Percentiles rank a stretch among this genome's conserved stretches.
phyloP scores from a whole-genome alignment of 2,797 vertebrate genomes.

The Tokudaia muenninki region DNA sequence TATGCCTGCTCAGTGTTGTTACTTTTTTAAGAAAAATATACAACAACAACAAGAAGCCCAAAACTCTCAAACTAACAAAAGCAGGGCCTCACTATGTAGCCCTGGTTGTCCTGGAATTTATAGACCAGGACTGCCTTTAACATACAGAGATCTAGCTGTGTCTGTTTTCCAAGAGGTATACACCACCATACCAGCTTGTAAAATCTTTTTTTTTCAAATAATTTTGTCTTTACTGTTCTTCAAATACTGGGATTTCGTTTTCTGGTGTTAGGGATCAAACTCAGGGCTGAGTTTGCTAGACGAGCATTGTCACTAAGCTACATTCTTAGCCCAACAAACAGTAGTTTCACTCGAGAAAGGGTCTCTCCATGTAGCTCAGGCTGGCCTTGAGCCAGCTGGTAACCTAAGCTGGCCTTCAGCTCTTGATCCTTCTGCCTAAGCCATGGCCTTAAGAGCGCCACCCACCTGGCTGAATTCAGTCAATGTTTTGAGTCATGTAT shows the following conservation, averaged over 20 bases:
- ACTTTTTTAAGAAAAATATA: not conserved
- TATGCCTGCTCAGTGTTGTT: not conserved
- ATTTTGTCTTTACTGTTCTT: not conserved
- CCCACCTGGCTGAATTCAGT: not conserved
- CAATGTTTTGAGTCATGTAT: not conserved
- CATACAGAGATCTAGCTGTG: not conserved
- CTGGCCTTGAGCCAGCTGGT: not conserved
- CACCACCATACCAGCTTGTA: not conserved
- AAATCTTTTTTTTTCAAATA: not conserved
- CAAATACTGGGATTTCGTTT: not conserved
- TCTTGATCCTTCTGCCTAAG: not conserved
- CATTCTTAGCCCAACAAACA: not conserved
- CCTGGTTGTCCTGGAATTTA: not conserved
- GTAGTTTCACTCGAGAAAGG: not conserved
- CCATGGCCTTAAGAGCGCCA: not conserved
- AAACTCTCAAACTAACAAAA: not conserved
- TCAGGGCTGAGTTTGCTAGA: not conserved
- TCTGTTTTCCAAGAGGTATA: not conserved
- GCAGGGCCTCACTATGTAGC: not conserved
- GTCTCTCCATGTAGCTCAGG: not conserved
- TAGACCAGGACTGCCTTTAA: not conserved
- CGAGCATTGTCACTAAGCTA: not conserved
- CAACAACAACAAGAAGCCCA: not conserved
- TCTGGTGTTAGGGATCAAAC: not conserved
- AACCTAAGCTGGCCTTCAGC: not conserved